Evolutionary conservation across 2,888 invertebrate genomes (phyloP).

Genomic region (Pachliopta kotzebuea): DNA sequence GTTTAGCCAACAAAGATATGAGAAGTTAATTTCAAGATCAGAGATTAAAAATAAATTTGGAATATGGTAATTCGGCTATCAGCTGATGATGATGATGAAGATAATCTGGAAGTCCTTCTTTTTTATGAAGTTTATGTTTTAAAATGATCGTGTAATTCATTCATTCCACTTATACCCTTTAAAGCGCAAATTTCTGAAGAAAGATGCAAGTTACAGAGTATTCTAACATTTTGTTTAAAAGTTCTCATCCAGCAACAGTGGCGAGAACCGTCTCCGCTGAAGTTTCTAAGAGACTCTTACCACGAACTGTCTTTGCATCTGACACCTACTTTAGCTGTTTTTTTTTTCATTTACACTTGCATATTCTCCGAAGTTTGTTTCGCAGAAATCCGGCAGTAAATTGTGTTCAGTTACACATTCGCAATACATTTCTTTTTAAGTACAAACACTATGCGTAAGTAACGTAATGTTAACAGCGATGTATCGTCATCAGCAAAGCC

Average conservation of each 20-base stretch:
- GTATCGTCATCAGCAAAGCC: conserved; percentile 24
- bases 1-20: too few relatives aligned
- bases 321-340: conserved; percentile 66
- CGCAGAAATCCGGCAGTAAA: conserved; percentile 33
- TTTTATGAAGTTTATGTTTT: too few relatives aligned
- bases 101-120: too few relatives aligned
- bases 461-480: conserved; percentile 13
- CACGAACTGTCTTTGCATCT: conserved; percentile 68
- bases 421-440: conserved; percentile 15
- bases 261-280: conserved; percentile 38
- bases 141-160: not conserved
- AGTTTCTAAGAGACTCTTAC: conserved; percentile 61
- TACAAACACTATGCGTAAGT: conserved; percentile 10
- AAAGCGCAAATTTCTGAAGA: conserved; percentile 15
- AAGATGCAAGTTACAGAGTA: conserved; percentile 12
- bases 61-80: too few relatives aligned
- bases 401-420: conserved; percentile 16
- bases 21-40: too few relatives aligned
- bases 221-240: conserved; percentile 30
- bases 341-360: conserved; percentile 60
- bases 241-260: conserved; percentile 41
- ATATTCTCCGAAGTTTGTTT: conserved; percentile 66
- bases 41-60: too few relatives aligned
- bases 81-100: too few relatives aligned
- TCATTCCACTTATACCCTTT: conserved; percentile 1